A percentile compares a stretch with the other conserved stretches of the same genome.
These are phyloP conservation scores for Felis catus DNA, from an alignment of 2,113 vertebrate species.

Conservation along the genomic window F.catus_Fca126_mat1.0 CM031417.1:78271501-78272000, in stretches of 20 bases:
- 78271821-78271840: neutral
- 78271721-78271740: neutral
- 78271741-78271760: neutral
- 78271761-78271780: neutral
- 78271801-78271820: neutral
- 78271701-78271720: neutral
- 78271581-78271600: neutral
- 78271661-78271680: conserved; percentile 31
- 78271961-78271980: neutral
- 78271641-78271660: neutral
- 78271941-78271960: neutral
- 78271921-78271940: neutral
- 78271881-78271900: neutral
- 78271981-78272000: neutral
- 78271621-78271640: neutral
- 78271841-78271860: neutral
- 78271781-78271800: neutral
- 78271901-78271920: neutral
- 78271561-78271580: neutral
- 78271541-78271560: neutral
- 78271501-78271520: neutral
- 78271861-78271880: neutral
- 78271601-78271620: neutral
- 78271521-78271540: neutral
- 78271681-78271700: neutral